Evolutionary conservation across 92 coral and sea anemone species (phyloP).

Genomic region (Galaxea fascicularis): DNA sequence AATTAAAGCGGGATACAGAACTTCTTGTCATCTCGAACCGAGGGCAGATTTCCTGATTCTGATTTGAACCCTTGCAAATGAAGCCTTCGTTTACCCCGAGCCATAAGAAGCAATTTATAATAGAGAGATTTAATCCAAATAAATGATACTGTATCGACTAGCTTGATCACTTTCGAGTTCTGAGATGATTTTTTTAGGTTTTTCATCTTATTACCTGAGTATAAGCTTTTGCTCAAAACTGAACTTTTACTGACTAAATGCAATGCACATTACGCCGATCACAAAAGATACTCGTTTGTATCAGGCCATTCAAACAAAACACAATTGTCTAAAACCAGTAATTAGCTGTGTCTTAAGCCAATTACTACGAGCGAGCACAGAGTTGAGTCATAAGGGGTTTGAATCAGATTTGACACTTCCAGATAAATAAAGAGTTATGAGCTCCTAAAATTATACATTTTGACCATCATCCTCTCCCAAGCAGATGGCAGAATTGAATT

Average conservation of each 20-base stretch:
- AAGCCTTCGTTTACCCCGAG: not conserved
- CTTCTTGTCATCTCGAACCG: not conserved
- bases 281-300: constrained; percentile 31
- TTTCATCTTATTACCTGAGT: too few species aligned
- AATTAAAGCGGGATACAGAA: too few species aligned
- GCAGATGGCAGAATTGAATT: constrained; percentile 54
- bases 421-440: constrained; percentile 46
- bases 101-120: too few species aligned
- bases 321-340: constrained; percentile 10
- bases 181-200: too few species aligned
- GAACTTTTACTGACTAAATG: not conserved
- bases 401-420: constrained; percentile 34
- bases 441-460: constrained; percentile 22
- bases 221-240: too few species aligned
- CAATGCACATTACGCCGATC: not conserved
- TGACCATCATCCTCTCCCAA: constrained; percentile 10
- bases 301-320: constrained; percentile 29
- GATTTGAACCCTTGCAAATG: too few species aligned
- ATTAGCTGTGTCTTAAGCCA: constrained; percentile 32
- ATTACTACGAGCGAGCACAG: not conserved
- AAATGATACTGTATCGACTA: not conserved
- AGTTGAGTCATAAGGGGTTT: not conserved
- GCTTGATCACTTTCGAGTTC: not conserved
- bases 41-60: not conserved
- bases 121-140: too few species aligned